A percentile compares a stretch with the other conserved stretches of the same genome.
These are phyloP conservation scores for Enteromius afrohamiltoni DNA, from an alignment of 2,797 vertebrate genomes.

Conservation along the genomic window DNA sequence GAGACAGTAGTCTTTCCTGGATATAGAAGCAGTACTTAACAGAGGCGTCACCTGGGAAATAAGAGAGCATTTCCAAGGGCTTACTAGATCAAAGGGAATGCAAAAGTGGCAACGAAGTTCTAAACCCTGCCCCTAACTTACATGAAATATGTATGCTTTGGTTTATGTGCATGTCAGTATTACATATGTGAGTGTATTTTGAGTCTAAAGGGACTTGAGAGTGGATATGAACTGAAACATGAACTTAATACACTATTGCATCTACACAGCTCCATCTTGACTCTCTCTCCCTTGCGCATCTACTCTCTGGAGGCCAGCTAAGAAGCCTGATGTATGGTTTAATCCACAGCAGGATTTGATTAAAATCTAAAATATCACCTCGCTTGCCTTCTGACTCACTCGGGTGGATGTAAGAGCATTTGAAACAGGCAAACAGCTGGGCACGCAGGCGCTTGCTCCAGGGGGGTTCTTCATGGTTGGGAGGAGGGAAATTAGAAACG, in stretches of 20 bases:
- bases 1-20: constrained; percentile 46
- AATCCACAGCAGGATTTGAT: constrained; percentile 43
- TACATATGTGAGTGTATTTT: constrained; percentile 18
- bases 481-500: constrained; percentile 27
- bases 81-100: constrained; percentile 44
- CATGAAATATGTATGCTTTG: constrained; percentile 25
- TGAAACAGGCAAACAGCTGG: constrained; percentile 36
- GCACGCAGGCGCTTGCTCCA: background rate
- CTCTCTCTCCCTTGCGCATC: background rate
- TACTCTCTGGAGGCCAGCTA: constrained; percentile 5
- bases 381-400: constrained; percentile 14
- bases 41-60: constrained; percentile 44
- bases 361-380: constrained; percentile 52
- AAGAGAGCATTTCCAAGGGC: constrained; percentile 38
- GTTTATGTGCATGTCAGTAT: background rate
- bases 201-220: constrained; percentile 22
- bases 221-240: constrained; percentile 29
- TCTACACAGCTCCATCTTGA: background rate
- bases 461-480: constrained; percentile 28
- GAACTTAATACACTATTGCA: constrained; percentile 23
- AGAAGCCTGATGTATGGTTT: constrained; percentile 32
- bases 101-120: constrained; percentile 30
- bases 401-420: constrained; percentile 12
- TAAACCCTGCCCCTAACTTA: constrained; percentile 16
- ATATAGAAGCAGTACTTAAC: constrained; percentile 34